These are phyloP conservation scores for Hydra vulgaris DNA, from an alignment of 30 jellyfish, hydroid and myxozoan species.

Conservation along the genomic window DNA sequence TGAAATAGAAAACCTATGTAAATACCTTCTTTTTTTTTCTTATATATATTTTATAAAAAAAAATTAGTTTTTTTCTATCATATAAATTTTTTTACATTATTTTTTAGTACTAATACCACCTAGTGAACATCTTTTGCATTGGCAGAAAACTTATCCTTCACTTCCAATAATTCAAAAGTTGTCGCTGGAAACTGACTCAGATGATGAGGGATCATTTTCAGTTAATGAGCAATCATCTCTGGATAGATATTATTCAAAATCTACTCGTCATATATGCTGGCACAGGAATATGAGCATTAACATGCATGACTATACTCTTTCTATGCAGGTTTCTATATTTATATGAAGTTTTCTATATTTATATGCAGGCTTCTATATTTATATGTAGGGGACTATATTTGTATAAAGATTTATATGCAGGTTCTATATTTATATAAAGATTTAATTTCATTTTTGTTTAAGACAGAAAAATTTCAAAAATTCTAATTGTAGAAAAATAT, in stretches of 20 bases:
- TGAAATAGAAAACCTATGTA: constrained; percentile 34
- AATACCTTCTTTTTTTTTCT: constrained; percentile 1
- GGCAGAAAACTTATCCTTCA: constrained; percentile 32
- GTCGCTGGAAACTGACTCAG: constrained; percentile 64
- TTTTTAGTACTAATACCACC: constrained; percentile 25
- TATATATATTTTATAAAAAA: no score
- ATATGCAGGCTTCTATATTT: neutral
- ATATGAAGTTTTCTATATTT: constrained; percentile 6
- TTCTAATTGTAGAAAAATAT: no score
- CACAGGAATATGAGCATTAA: constrained; percentile 84
- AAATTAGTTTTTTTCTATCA: no score
- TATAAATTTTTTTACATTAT: neutral
- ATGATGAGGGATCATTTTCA: constrained; percentile 41
- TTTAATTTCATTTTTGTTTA: neutral
- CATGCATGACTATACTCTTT: constrained; percentile 47
- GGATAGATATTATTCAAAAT: constrained; percentile 74
- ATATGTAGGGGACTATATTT: neutral
- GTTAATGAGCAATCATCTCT: constrained; percentile 45
- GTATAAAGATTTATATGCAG: no score
- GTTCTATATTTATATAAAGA: neutral
- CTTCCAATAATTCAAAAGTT: constrained; percentile 47
- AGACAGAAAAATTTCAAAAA: no score
- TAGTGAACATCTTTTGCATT: constrained; percentile 18
- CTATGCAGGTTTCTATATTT: constrained; percentile 7
- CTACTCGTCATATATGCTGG: constrained; percentile 95